These are phyloP conservation scores for Rhinogobio ventralis DNA, from an alignment of 2,797 vertebrate genomes.

Conservation along the genomic window DNA sequence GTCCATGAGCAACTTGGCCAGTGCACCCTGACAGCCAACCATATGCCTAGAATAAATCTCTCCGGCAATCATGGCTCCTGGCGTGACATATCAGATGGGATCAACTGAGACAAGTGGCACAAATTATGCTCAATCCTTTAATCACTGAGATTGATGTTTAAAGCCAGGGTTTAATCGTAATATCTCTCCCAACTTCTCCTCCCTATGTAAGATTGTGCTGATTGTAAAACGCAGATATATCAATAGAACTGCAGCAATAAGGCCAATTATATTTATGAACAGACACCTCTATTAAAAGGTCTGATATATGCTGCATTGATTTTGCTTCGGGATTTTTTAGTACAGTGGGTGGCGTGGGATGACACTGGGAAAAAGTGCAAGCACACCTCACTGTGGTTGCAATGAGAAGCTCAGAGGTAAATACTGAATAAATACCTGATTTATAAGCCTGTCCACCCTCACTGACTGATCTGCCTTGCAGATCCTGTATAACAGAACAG, in stretches of 20 bases:
- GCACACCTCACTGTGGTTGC: slow-evolving; percentile 33
- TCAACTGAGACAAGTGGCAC: slow-evolving; percentile 32
- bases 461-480: neutral
- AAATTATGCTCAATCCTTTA: slow-evolving; percentile 25
- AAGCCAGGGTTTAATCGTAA: slow-evolving; percentile 13
- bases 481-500: neutral
- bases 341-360: slow-evolving; percentile 15
- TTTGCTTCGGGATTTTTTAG: neutral
- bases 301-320: slow-evolving; percentile 23
- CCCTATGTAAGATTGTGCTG: neutral
- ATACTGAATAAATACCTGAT: slow-evolving; percentile 28
- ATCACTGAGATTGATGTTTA: slow-evolving; percentile 23
- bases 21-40: slow-evolving; percentile 20
- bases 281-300: slow-evolving; percentile 35
- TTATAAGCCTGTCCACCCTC: neutral
- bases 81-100: slow-evolving; percentile 11
- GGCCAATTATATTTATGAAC: slow-evolving; percentile 5
- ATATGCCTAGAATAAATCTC: slow-evolving; percentile 40
- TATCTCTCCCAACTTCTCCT: neutral
- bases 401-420: slow-evolving; percentile 1
- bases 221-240: slow-evolving; percentile 14
- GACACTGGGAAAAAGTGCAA: slow-evolving; percentile 27
- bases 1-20: slow-evolving; percentile 24
- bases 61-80: slow-evolving; percentile 14
- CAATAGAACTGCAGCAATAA: slow-evolving; percentile 35